These are phyloP conservation scores for Saxidomus purpurata DNA, from an alignment of 1,140 invertebrate species.

Conservation along the genomic window DNA sequence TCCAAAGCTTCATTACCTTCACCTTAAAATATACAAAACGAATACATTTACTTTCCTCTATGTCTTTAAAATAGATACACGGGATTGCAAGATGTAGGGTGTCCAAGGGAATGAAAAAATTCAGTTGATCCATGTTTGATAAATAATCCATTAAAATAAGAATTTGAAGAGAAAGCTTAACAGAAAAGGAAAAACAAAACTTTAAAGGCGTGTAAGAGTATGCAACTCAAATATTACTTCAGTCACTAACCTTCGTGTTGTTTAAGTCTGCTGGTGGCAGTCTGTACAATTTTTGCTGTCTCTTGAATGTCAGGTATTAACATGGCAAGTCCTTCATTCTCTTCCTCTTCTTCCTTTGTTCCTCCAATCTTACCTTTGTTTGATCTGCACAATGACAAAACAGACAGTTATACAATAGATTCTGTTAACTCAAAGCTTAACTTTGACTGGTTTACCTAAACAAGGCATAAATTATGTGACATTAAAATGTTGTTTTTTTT, in stretches of 20 bases:
- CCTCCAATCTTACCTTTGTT: slow-evolving; percentile 87
- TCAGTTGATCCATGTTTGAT: too few relatives aligned
- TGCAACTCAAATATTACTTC: too few relatives aligned
- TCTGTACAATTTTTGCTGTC: slow-evolving; percentile 91
- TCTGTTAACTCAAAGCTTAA: background rate
- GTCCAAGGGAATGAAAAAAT: too few relatives aligned
- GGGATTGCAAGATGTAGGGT: too few relatives aligned
- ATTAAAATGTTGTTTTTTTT: too few relatives aligned
- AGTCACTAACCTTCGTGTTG: slow-evolving; percentile 68
- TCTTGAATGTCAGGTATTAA: slow-evolving; percentile 95
- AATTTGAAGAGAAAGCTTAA: too few relatives aligned
- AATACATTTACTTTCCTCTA: background rate
- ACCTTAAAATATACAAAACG: background rate
- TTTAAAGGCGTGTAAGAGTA: too few relatives aligned
- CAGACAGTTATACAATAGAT: background rate
- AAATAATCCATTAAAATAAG: too few relatives aligned
- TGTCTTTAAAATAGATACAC: background rate
- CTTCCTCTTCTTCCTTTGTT: slow-evolving; percentile 90
- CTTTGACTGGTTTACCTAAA: too few relatives aligned
- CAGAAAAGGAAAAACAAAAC: too few relatives aligned
- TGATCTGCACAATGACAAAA: slow-evolving; percentile 87
- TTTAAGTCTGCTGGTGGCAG: slow-evolving; percentile 79
- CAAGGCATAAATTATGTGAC: too few relatives aligned
- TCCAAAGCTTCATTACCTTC: background rate
- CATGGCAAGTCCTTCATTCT: slow-evolving; percentile 94